Base-by-base conservation (phyloP, 2,888 invertebrate genomes). In the Chloroclystis v-ata region DNA sequence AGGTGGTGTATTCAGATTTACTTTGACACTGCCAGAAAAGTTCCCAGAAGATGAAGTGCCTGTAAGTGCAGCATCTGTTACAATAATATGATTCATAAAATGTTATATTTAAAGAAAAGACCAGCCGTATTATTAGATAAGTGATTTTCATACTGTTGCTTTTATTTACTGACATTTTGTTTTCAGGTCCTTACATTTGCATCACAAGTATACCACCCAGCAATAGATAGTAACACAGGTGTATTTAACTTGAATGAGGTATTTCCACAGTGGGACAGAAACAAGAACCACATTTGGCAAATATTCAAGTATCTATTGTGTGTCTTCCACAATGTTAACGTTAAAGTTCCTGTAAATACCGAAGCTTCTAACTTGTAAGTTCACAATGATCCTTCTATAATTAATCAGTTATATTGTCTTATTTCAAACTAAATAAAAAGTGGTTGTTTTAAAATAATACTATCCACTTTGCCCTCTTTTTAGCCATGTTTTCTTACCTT, bases 1-100 rank as follows among this genome's bases (percentile, higher is more conserved):
- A 82, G 96, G 95, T 57, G 97, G 95, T 49, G 90, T 97, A 43
- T 97, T 98, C 77, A 92, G 97, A 64, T 98, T 98, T 78, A 93
- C 92, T 52, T 86, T 99, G 57, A 89, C 91, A 60, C 90, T 98
- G 70, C 96, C 97, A 46, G 94, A 95, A 54, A 92, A 92, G 62
- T 98, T 97, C 82, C 98, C 98, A 16, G 93, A 95, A 78, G 91
- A 92, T 49, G 92, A 91, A 66, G 92, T 93, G 69, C 97, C 97
- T 52, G 96, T 95, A 89, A 91, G 92, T 89, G 54, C 33, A 1
- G 8, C 10, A 20, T 11, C 7, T n/a, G n/a, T 26, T 9, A 26
- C 26, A 26, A 8, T 20, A 5, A n/a, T n/a, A n/a, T n/a, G n/a
- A n/a, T n/a, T n/a, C n/a, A n/a, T n/a, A n/a, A n/a, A n/a, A n/a